Conservation (phyloP, 53 echinoderm and acorn worm species). For the Crossaster papposus region DNA sequence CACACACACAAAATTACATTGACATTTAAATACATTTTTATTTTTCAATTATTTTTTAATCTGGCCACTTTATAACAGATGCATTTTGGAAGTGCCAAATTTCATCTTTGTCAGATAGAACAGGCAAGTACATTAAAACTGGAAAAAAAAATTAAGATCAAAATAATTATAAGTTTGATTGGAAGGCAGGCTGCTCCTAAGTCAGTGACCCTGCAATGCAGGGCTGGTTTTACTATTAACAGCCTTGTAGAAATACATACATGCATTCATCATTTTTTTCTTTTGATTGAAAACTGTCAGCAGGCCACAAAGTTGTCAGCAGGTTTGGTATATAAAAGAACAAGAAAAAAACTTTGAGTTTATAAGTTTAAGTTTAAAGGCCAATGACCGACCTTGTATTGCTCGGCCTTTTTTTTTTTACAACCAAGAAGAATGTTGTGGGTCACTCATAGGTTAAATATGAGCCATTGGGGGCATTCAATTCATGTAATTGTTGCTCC, state of each 20-base stretch:
- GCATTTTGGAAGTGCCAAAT: background rate
- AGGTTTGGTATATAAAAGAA: background rate
- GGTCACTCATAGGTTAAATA: slow-evolving; percentile 46
- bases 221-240: slow-evolving; percentile 34
- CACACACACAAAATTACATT: too few relatives aligned
- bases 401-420: background rate
- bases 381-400: slow-evolving; percentile 11
- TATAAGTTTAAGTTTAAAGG: slow-evolving; percentile 6
- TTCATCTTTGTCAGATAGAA: slow-evolving; percentile 36
- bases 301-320: slow-evolving; percentile 46
- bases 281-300: slow-evolving; percentile 34
- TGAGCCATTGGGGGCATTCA: slow-evolving; percentile 26
- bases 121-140: background rate
- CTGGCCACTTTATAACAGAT: background rate
- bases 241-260: slow-evolving; percentile 36
- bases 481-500: slow-evolving; percentile 26
- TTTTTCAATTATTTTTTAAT: background rate
- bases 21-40: too few relatives aligned
- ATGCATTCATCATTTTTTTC: slow-evolving; percentile 49
- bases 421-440: slow-evolving; percentile 43
- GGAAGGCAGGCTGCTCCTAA: background rate
- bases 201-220: slow-evolving; percentile 13
- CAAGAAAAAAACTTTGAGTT: background rate
- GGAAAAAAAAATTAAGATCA: background rate
- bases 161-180: slow-evolving; percentile 18